Base-by-base conservation (phyloP, 2,797 vertebrate species). In the Dallia pectoralis region DNA sequence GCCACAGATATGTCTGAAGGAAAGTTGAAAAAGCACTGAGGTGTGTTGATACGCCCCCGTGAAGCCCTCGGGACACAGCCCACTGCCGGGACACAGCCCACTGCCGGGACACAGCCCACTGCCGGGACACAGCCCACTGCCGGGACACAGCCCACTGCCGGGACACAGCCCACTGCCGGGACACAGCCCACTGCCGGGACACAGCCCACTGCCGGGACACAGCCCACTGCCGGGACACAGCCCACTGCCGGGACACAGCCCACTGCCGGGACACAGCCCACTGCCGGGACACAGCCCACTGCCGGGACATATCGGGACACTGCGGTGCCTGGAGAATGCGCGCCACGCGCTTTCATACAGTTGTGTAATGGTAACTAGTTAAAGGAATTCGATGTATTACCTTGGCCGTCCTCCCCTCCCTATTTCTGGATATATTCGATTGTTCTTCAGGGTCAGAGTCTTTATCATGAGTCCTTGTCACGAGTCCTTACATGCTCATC, bases 171-270 rank as follows among this genome's bases (percentile, higher is more conserved):
- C 59, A 25, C 29, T 65, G 18, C 19, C 11, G 22, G 19, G 11
- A 65, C 25, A n/a, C 51, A n/a, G 51, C n/a, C n/a, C n/a, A n/a
- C n/a, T n/a, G n/a, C n/a, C 27, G 19, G 22, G 71, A 63, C 70
- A 72, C 40, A 44, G 40, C 22, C 27, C 59, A 25, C 29, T 65
- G 18, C 19, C 11, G 22, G 19, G 11, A 65, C 25, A n/a, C 51
- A n/a, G 51, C n/a, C n/a, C n/a, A n/a, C n/a, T n/a, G n/a, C n/a
- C 27, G 19, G 22, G 71, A 63, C 70, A 72, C 40, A 44, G 40
- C 22, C 27, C 59, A 25, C 29, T 65, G 18, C 19, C 11, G 22
- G 19, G 11, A 65, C 25, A n/a, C 51, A n/a, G 51, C n/a, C n/a
- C n/a, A n/a, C n/a, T n/a, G n/a, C n/a, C 27, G 19, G 22, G 71